Evolutionary conservation across 2,797 vertebrate genomes (phyloP).

Genomic region (Glyptemys insculpta): DNA sequence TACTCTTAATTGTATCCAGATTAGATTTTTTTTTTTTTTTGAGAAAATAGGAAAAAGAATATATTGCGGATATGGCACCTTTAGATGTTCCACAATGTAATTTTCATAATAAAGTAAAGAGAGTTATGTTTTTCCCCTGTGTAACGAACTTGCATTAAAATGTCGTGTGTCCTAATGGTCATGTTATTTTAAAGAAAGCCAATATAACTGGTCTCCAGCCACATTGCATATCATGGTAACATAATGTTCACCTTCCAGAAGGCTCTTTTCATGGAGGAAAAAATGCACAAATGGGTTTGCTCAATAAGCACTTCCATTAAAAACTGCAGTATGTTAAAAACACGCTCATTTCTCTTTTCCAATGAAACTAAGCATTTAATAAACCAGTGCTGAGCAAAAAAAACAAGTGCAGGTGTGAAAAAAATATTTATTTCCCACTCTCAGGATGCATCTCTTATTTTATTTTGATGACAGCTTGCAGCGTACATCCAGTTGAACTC

Average conservation of each 20-base stretch:
- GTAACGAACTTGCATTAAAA: conserved; percentile 52
- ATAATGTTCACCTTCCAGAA: conserved; percentile 45
- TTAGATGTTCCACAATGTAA: background rate
- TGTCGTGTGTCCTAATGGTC: conserved; percentile 42
- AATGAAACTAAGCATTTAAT: conserved; percentile 32
- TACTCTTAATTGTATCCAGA: background rate
- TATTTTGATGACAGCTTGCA: conserved; percentile 8
- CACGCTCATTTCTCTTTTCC: background rate
- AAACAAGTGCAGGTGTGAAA: background rate
- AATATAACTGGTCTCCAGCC: conserved; percentile 23
- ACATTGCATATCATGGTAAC: background rate
- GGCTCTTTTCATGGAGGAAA: conserved; percentile 34
- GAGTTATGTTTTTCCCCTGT: conserved; percentile 46
- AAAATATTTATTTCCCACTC: background rate
- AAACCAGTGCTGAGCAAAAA: conserved; percentile 17
- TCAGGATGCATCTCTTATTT: background rate
- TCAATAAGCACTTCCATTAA: conserved; percentile 22
- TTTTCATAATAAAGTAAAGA: conserved; percentile 30
- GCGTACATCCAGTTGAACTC: conserved; percentile 3
- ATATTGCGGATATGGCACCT: background rate
- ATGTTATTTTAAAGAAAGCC: conserved; percentile 49
- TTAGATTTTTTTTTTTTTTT: conserved; percentile 41
- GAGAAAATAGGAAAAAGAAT: conserved; percentile 14
- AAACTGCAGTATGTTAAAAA: conserved; percentile 10
- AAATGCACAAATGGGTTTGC: background rate